Evolutionary conservation across 2,797 vertebrate species (phyloP), one percentile per base, ranked within the genome.

Genomic region (Dendrocincla tyrannina): DNA sequence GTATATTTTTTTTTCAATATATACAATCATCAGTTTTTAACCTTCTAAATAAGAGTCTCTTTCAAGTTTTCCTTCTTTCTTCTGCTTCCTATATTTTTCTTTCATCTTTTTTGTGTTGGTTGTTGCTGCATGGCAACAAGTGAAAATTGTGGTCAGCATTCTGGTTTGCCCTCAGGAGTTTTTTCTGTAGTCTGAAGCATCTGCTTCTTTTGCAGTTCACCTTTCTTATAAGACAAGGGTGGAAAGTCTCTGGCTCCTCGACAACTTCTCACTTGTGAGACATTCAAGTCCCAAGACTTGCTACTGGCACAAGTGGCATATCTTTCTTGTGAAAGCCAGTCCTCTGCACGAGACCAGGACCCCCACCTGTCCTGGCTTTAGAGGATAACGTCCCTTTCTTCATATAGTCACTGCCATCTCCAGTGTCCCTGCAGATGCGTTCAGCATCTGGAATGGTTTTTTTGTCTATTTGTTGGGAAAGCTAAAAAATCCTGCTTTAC

Each of bases 371-470:
- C 14, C 19, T 85, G 44, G 6, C 13, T 49, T 85, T 53, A 56
- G 17, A 27, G 16, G 8, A 69, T 11, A n/a, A 3, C 0, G 0
- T 58, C 10, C 15, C 11, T 63, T 91, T 60, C 22, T 85, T 77
- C 53, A 19, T 1, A 2, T 7, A 74, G 13, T 27, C 4, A 1
- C 50, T 70, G 13, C 22, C 11, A 41, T 28, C 28, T 46, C 20
- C 0, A 0, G 8, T 7, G 17, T 53, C n/a, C n/a, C 46, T 2
- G 3, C 30, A 80, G 44, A 9, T 25, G 24, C 35, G 4, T 77
- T 68, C 52, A 86, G 41, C 24, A 58, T 19, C 27, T 53, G 22
- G 30, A 70, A 70, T n/a, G 13, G 13, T 18, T 16, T 78, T 84
- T 58, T 49, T 47, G 35, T 32, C 9, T 46, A 52, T 58, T 44